A percentile compares a stretch with the other conserved stretches of the same genome.
Conservation (phyloP, 2,113 vertebrate species). For the Hipposideros armiger region DNA sequence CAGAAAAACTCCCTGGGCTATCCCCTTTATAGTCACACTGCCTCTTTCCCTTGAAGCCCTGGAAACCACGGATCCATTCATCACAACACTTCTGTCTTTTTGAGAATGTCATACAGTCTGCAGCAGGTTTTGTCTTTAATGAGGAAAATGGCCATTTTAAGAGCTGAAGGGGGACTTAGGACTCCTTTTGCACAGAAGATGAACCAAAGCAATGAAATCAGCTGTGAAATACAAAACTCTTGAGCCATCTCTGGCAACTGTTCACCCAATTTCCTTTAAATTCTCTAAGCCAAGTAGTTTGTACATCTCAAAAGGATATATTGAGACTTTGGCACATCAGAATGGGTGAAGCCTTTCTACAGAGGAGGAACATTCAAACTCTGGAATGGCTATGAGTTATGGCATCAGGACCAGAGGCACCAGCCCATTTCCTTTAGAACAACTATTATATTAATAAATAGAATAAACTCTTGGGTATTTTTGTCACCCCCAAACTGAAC, state of each 20-base stretch:
- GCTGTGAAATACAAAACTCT: conserved; percentile 17
- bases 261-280: neutral
- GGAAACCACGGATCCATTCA: neutral
- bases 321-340: neutral
- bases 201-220: neutral
- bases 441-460: neutral
- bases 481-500: neutral
- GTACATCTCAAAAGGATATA: neutral
- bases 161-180: neutral
- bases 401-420: neutral
- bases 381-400: neutral
- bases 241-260: neutral
- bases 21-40: too few relatives aligned
- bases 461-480: conserved; percentile 4
- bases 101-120: neutral
- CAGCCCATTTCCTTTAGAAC: neutral
- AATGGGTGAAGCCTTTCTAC: neutral
- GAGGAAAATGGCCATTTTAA: neutral
- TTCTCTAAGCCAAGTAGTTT: neutral
- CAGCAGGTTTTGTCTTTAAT: neutral
- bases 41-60: neutral
- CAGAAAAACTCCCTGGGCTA: neutral
- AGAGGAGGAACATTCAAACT: neutral
- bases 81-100: neutral
- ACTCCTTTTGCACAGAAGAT: neutral